phyloP scores from a whole-genome alignment of 2,888 invertebrate species.

The Zeuzera pyrina region DNA sequence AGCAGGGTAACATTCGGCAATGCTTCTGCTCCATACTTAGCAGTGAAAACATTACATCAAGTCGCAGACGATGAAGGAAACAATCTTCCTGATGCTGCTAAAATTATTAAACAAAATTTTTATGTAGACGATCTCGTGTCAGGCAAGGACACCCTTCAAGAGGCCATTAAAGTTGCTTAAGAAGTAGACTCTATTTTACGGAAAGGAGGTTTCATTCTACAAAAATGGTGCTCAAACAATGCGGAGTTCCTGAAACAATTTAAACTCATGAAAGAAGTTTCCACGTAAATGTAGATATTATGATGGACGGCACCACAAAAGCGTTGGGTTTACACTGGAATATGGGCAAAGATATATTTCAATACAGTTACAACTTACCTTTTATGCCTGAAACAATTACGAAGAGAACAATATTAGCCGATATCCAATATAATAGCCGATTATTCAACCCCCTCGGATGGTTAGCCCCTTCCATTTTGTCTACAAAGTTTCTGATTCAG shows the following conservation, averaged over 20 bases:
- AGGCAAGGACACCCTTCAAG: not conserved
- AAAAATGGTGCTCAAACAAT: conserved; percentile 4
- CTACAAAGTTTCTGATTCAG: conserved; percentile 15
- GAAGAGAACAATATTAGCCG: conserved; percentile 11
- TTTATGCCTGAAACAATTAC: conserved; percentile 2
- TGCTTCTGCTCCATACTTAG: not conserved
- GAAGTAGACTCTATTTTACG: not conserved
- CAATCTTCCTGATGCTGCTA: not conserved
- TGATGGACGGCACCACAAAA: conserved; percentile 13
- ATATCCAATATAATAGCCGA: conserved; percentile 9
- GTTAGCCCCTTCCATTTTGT: conserved; percentile 8
- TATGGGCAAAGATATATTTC: no score
- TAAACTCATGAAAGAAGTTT: conserved; percentile 4
- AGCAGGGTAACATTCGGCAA: not conserved
- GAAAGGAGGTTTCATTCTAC: not conserved
- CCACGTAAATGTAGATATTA: conserved; percentile 8
- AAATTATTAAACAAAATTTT: no score
- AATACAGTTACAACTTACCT: not conserved
- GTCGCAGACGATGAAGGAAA: conserved; percentile 3
- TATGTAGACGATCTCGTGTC: no score
- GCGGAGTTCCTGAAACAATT: conserved; percentile 1
- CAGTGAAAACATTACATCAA: not conserved
- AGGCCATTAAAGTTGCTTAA: not conserved
- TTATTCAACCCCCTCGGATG: conserved; percentile 15
- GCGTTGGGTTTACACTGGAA: conserved; percentile 14